Evolutionary conservation across 1,140 invertebrate species (phyloP).

Genomic region (Scaptomyza hsui): DNA sequence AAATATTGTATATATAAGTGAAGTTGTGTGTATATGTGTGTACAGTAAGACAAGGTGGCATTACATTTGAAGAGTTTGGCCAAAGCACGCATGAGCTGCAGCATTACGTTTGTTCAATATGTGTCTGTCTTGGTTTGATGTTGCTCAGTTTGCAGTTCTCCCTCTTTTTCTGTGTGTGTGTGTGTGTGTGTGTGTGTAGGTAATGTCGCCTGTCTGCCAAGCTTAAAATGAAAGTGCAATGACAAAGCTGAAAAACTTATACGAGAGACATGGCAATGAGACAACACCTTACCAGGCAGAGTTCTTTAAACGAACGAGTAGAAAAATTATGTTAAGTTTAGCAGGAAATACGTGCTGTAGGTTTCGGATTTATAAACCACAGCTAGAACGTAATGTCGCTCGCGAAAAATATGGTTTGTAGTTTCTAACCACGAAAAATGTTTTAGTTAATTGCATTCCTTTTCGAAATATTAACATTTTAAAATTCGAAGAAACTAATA

Average conservation of each 20-base stretch:
- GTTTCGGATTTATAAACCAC: neutral
- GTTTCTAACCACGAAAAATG: neutral
- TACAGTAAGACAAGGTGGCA: conserved; percentile 45
- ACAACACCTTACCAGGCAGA: conserved; percentile 53
- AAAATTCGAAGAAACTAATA: neutral
- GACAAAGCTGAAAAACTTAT: conserved; percentile 74
- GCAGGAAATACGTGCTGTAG: conserved; percentile 61
- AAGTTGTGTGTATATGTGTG: conserved; percentile 10
- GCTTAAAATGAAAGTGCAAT: conserved; percentile 79
- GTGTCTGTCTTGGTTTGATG: conserved; percentile 10
- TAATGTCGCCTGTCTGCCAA: conserved; percentile 21
- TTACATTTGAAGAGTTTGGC: conserved; percentile 58
- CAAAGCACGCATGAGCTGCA: conserved; percentile 74
- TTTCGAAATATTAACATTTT: neutral
- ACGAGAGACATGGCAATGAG: conserved; percentile 50
- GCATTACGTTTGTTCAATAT: conserved; percentile 73
- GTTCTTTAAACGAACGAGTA: conserved; percentile 1
- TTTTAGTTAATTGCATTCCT: neutral
- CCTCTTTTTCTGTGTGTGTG: neutral
- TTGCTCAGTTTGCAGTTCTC: neutral
- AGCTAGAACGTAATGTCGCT: neutral
- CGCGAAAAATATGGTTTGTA: too few relatives aligned
- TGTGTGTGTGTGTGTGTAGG: conserved; percentile 11
- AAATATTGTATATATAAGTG: too few relatives aligned
- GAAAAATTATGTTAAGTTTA: conserved; percentile 52